Conservation (phyloP, 2,888 invertebrate genomes). For the Laothoe populi region DNA sequence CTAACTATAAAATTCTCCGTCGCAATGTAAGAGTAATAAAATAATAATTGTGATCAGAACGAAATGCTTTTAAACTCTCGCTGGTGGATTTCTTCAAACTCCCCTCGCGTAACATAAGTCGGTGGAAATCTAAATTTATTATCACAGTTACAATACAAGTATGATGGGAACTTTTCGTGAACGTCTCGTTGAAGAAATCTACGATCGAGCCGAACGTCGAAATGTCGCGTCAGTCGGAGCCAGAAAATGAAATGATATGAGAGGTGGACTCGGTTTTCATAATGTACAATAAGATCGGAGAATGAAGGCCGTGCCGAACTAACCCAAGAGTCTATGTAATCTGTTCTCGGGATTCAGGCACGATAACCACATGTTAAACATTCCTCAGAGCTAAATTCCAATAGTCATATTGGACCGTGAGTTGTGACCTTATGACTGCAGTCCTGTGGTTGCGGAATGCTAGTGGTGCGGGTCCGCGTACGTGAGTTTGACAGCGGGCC, state of each 20-base stretch:
- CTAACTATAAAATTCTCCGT: constrained; percentile 70
- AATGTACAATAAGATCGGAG: constrained; percentile 42
- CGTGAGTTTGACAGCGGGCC: constrained; percentile 71
- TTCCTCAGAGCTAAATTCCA: background rate
- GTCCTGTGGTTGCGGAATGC: background rate
- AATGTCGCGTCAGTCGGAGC: constrained; percentile 42
- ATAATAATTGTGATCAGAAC: constrained; percentile 75
- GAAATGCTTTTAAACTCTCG: constrained; percentile 67
- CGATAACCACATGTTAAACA: background rate
- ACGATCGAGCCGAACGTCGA: constrained; percentile 65
- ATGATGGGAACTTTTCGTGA: constrained; percentile 70
- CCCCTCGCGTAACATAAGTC: constrained; percentile 73
- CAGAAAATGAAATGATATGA: constrained; percentile 24
- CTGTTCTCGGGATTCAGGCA: background rate
- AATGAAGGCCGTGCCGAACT: constrained; percentile 22
- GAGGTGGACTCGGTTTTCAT: constrained; percentile 46
- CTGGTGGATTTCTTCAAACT: constrained; percentile 77
- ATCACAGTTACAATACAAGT: constrained; percentile 83
- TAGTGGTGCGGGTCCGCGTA: constrained; percentile 64
- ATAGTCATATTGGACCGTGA: background rate
- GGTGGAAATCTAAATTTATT: constrained; percentile 82
- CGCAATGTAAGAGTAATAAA: constrained; percentile 68
- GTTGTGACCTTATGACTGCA: background rate
- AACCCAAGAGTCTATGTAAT: background rate
- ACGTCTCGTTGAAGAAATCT: constrained; percentile 79